Evolutionary conservation across 2,888 invertebrate genomes (phyloP).

Genomic region (Lamellibrachia columna): DNA sequence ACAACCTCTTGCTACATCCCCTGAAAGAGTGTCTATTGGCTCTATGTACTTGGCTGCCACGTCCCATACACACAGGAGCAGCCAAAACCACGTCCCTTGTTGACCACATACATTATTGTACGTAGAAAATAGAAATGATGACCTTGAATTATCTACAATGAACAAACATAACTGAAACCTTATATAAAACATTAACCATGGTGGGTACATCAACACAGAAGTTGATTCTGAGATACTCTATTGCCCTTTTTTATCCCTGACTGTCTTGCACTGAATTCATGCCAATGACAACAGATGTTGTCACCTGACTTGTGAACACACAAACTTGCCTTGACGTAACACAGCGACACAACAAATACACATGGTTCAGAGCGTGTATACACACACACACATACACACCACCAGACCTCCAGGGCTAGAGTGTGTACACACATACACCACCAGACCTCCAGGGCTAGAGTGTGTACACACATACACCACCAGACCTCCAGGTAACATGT

Average conservation of each 20-base stretch:
- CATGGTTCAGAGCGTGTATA: not conserved
- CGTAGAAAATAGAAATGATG: conserved; percentile 4
- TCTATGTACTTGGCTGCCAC: not conserved
- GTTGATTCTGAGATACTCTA: not conserved
- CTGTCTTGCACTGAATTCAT: not conserved
- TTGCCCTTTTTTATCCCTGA: not conserved
- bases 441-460: too few species aligned
- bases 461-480: too few species aligned
- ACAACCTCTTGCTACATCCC: not conserved
- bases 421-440: too few species aligned
- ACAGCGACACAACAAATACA: not conserved
- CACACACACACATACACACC: not conserved
- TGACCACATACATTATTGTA: not conserved
- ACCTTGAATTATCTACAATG: conserved; percentile 16
- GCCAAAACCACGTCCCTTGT: not conserved
- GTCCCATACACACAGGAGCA: not conserved
- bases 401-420: too few species aligned
- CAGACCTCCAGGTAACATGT: not conserved
- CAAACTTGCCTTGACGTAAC: not conserved
- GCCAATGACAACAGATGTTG: not conserved
- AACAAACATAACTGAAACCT: conserved; percentile 12
- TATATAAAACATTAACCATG: not conserved
- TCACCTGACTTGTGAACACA: not conserved
- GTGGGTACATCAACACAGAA: not conserved
- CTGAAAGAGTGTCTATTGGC: not conserved